These are phyloP conservation scores for Himalopsyche phryganea DNA, from an alignment of 1,140 invertebrate genomes.

Conservation along the genomic window DNA sequence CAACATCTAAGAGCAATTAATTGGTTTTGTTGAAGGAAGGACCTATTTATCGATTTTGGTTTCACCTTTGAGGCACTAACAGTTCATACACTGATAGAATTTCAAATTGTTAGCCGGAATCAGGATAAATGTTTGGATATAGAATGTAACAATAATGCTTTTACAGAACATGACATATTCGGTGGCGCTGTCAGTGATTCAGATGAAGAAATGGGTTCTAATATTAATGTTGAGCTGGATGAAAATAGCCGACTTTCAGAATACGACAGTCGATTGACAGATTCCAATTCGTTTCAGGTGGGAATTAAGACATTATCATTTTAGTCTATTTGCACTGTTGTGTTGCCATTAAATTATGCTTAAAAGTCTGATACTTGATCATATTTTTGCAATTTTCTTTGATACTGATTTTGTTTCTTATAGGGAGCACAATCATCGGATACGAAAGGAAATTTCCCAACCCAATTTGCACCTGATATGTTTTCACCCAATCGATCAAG, in stretches of 20 bases:
- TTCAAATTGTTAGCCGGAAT: no score
- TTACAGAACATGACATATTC: constrained; percentile 79
- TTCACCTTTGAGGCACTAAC: no score
- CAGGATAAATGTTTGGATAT: no score
- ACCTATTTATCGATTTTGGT: no score
- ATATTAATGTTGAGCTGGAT: constrained; percentile 73
- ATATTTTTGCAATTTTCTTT: neutral
- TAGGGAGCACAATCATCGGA: constrained; percentile 19
- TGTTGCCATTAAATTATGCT: neutral
- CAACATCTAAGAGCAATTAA: no score
- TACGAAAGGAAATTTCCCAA: constrained; percentile 20
- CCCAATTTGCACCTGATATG: constrained; percentile 32
- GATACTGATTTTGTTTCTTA: neutral
- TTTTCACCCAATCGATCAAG: constrained; percentile 7
- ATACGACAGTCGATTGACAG: constrained; percentile 72
- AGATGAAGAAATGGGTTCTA: constrained; percentile 68
- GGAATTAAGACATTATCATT: constrained; percentile 27
- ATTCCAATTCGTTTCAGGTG: constrained; percentile 67
- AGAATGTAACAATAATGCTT: no score
- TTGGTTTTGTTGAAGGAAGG: no score
- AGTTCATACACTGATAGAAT: no score
- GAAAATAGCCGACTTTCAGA: constrained; percentile 73
- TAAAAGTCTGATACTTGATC: neutral
- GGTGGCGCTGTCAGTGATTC: constrained; percentile 84
- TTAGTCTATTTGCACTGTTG: neutral